Evolutionary conservation across 2,113 vertebrate genomes (phyloP).

Genomic region (Elgaria multicarinata): DNA sequence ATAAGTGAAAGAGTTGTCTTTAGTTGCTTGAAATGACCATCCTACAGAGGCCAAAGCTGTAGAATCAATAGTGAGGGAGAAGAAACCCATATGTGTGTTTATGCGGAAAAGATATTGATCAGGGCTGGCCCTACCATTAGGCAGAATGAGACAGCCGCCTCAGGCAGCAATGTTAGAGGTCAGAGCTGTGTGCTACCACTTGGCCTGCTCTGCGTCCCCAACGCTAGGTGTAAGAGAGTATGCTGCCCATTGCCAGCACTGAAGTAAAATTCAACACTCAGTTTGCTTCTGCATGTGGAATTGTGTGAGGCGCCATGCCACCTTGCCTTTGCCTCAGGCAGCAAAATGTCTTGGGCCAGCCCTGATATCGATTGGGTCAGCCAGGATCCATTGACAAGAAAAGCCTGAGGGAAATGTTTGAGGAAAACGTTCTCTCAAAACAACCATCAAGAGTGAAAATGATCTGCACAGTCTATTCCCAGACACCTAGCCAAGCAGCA

Average conservation of each 20-base stretch:
- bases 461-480: not conserved
- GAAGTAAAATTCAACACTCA: no score
- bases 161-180: no score
- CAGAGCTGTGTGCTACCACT: no score
- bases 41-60: not conserved
- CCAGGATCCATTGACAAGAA: not conserved
- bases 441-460: not conserved
- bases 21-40: not conserved
- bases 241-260: no score
- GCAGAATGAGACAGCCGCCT: no score
- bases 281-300: no score
- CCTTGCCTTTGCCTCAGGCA: no score
- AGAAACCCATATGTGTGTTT: not conserved
- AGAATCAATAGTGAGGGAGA: not conserved
- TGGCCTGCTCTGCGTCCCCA: no score
- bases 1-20: not conserved
- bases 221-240: no score
- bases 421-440: not conserved
- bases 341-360: no score
- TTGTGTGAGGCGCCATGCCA: no score
- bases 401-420: not conserved
- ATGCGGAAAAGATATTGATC: not conserved
- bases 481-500: not conserved
- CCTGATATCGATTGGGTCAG: not conserved
- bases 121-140: no score